Evolutionary conservation across 1,140 invertebrate species (phyloP), one percentile per base, ranked within the genome.

Genomic region (Ericerus pela): DNA sequence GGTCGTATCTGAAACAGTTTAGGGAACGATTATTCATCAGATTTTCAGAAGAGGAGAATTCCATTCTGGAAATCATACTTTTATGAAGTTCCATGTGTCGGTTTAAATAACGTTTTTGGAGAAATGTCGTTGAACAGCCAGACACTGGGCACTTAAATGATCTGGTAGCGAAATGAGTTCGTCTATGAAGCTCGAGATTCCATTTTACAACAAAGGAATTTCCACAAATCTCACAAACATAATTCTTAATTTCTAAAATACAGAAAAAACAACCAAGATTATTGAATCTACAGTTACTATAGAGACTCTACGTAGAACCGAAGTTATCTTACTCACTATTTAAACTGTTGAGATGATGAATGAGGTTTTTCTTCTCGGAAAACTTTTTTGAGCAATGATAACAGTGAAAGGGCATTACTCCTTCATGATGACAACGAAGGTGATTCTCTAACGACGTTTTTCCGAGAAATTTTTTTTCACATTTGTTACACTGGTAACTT

Each of bases 351-450:
- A 47, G 22, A 22, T 47, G 41, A 24, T 47, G 10, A 47, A 47
- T 47, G 10, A 47, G 18, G 22, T 47, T 47, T 47, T 47, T 47
- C 41, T 47, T 47, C 26, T 47, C 41, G 41, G 8, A 24, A 16
- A 47, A 47, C 16, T 18, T 24, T 16, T 47, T 47, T 3, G 41
- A 47, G 26, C 41, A 47, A 47, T 47, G 20, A 20, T 18, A 4
- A 47, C 41, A 47, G 12, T 10, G 22, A 24, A 24, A 47, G 3
- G 41, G 41, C 26, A 24, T 47, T 24, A 24, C 41, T 20, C 41
- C 41, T 8, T 18, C 26, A 24, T 47, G 41, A 47, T 24, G 22
- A 12, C 26, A 24, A 5, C 41, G 41, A 47, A n/a, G n/a, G n/a
- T 47, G 41, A 20, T 24, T 24, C 20, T 47, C 26, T 2, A 47